Evolutionary conservation across 1,140 invertebrate species (phyloP), one percentile per base, ranked within the genome.

Genomic region (Dreissena polymorpha): DNA sequence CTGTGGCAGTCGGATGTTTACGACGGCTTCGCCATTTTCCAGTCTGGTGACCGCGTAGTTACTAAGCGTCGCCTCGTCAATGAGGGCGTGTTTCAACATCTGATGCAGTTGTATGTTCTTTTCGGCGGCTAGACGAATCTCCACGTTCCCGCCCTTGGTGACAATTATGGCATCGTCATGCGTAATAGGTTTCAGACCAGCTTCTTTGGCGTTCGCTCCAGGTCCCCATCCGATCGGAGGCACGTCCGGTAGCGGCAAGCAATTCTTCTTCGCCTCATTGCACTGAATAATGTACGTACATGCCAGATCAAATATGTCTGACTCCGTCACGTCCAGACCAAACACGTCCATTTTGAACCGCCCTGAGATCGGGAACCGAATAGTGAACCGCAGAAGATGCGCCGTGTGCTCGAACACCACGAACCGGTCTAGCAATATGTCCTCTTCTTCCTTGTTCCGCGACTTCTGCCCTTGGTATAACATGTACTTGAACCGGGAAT

Each of bases 301-400:
- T 13, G 85, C 86, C 57, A 92, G 82, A 73, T 91, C 91, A 85
- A 91, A 89, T 25, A 89, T 88, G 69, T 91, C 89, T 13, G 87
- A 87, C 39, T 89, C 86, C 12, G 75, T 76, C 6, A 87, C 73
- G 83, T 92, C 91, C 64, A 90, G 74, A 14, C 91, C 91, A 82
- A 90, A 92, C 29, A 92, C 86, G 76, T 92, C 91, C 87, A 91
- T 86, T 68, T 92, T 92, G 65, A 91, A 92, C 29, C 84, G 88
- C 0, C 91, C 91, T 27, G 63, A 85, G 14, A 90, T 67, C 0
- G 91, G 91, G 86, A 92, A 92, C 23, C 90, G 69, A 0, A 91
- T 64, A 8, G 87, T 82, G 83, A 91, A 91, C 21, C 87, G 81
- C 12, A 92, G 63, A 8, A 85, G 67, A 57, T 90, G 86, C 49